Evolutionary conservation across 2,113 vertebrate genomes (phyloP), one percentile per base, ranked within the genome.

Genomic region (Myodes glareolus): DNA sequence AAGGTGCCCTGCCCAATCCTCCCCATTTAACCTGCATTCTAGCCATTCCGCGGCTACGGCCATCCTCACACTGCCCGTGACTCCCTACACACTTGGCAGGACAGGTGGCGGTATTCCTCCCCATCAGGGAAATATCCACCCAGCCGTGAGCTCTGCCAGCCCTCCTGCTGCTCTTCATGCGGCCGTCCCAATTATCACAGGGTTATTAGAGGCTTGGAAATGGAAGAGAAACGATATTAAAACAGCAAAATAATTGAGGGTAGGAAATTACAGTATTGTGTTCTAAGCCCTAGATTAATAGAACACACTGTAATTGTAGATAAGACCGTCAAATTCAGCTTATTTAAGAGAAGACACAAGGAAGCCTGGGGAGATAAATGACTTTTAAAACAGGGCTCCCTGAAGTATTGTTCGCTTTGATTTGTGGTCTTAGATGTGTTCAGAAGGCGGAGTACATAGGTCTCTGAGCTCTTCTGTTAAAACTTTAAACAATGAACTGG

Each of bases 161-260:
- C 52, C 36, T 87, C 76, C 65, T 21, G 25, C 4, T 72, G 31
- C 31, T 92, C 33, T 73, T 50, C 78, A 77, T 11, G 55, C 52
- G 42, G 36, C 25, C 67, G 75, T 86, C 23, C 27, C 58, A 23
- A 50, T 85, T 81, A 73, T 73, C 75, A 85, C 33, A 52, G 82
- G n/a, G 70, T 29, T 12, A 9, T 52, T 87, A 55, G 19, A 39
- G 42, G 23, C 23, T 82, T 68, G 23, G 42, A 29, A 39, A 45
- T 17, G 33, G 88, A 50, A 84, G 39, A 39, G 58, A 86, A 88
- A 65, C 33, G 52, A 63, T 36, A 87, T 11, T 36, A n/a, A 82
- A 97, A 33, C 33, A 10, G 39, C 47, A 80, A 86, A 90, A 88
- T 76, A 92, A 67, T 47, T 67, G 65, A 92, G 91, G 31, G 23